phyloP scores from a whole-genome alignment of 1,140 invertebrate genomes.

The Hestina assimilis region DNA sequence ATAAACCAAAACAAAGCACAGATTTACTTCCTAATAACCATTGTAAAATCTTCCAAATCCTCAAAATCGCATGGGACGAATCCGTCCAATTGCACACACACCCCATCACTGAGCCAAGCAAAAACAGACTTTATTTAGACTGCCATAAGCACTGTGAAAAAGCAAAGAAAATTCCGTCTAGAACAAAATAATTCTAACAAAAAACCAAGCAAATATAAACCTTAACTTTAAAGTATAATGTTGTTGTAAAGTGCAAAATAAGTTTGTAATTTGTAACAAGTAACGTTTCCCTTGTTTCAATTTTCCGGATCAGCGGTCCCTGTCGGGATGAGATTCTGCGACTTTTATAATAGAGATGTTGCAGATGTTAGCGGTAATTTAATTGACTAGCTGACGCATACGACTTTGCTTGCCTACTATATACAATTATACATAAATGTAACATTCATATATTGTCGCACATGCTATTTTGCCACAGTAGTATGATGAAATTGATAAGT shows the following conservation, averaged over 20 bases:
- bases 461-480: too few relatives aligned
- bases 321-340: slow-evolving; percentile 52
- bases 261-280: slow-evolving; percentile 2
- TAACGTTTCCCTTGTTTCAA: slow-evolving; percentile 61
- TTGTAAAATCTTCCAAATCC: slow-evolving; percentile 46
- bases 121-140: slow-evolving; percentile 8
- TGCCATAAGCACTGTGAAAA: background rate
- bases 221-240: slow-evolving; percentile 7
- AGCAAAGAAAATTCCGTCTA: background rate
- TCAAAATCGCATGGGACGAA: slow-evolving; percentile 53
- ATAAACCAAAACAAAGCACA: slow-evolving; percentile 16
- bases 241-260: background rate
- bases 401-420: background rate
- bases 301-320: slow-evolving; percentile 65
- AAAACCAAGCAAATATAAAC: slow-evolving; percentile 10
- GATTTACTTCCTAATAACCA: slow-evolving; percentile 49
- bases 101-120: background rate
- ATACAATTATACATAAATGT: too few relatives aligned
- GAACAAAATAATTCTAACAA: background rate
- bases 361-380: slow-evolving; percentile 41
- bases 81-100: slow-evolving; percentile 5
- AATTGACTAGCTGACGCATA: slow-evolving; percentile 5
- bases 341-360: slow-evolving; percentile 31
- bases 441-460: too few relatives aligned
- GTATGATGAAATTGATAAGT: too few relatives aligned